Evolutionary conservation across 2,888 invertebrate genomes (phyloP).

Genomic region (Pegoplata infirma): DNA sequence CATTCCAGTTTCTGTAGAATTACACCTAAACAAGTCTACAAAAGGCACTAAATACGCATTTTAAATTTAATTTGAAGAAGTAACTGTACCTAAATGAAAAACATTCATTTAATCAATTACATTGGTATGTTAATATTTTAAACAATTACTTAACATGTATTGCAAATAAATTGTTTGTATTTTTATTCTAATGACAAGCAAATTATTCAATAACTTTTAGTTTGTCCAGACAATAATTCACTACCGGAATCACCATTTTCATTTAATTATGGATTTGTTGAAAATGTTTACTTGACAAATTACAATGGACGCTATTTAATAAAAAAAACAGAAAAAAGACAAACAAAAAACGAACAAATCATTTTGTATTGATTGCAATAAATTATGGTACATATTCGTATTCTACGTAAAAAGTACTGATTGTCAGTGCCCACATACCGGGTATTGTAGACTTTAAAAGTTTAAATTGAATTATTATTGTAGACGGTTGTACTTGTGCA

Average conservation of each 20-base stretch:
- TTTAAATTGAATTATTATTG: constrained; percentile 45
- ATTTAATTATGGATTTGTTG: constrained; percentile 11
- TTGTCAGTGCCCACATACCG: too few relatives aligned
- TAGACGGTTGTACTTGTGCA: constrained; percentile 23
- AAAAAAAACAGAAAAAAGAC: constrained; percentile 3
- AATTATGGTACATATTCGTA: constrained; percentile 31
- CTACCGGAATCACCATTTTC: constrained; percentile 31
- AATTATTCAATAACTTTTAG: constrained; percentile 17
- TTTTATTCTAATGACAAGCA: background rate
- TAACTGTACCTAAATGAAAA: too few relatives aligned
- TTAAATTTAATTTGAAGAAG: too few relatives aligned
- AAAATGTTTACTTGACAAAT: constrained; percentile 38
- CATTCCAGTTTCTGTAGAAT: too few relatives aligned
- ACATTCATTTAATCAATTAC: too few relatives aligned
- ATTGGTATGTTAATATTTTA: too few relatives aligned
- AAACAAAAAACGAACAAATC: constrained; percentile 35
- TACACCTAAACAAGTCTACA: too few relatives aligned
- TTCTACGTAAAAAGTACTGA: too few relatives aligned
- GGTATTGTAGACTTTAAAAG: constrained; percentile 19
- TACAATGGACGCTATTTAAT: constrained; percentile 17
- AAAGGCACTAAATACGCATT: too few relatives aligned
- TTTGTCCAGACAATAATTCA: constrained; percentile 2
- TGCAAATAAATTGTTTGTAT: constrained; percentile 2
- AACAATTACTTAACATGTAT: background rate
- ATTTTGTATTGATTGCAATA: constrained; percentile 48